Evolutionary conservation across 2,797 vertebrate species (phyloP), one percentile per base, ranked within the genome.

Genomic region (Tauraco hartlaubi): DNA sequence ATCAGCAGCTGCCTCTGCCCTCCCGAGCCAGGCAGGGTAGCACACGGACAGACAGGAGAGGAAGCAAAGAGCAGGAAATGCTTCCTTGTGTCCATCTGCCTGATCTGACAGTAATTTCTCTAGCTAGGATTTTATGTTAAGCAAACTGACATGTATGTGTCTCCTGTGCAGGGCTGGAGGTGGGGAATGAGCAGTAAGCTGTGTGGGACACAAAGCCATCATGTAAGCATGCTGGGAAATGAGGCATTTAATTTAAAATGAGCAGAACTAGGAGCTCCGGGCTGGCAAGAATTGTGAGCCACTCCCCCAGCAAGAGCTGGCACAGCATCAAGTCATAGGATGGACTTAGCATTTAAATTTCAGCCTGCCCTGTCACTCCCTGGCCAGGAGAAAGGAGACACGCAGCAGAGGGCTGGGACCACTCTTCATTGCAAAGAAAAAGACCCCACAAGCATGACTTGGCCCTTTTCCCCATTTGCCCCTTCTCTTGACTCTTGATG

Each of bases 171-270:
- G 61, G 71, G 49, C 33, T 79, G 85, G 79, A 85, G 56, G 64
- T 84, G 39, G 67, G 62, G 55, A 91, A 73, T 39, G 72, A 89
- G 69, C 41, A 91, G 58, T 88, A 71, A 91, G 37, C 52, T 77
- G n/a, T 48, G 68, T 41, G 51, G 74, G 49, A 78, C 46, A 90
- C n/a, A 79, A 82, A 94, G 83, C 26, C 74, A 52, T 80, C 78
- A 14, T 41, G 44, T 63, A 88, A 84, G 79, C 63, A 66, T 59
- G 44, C 11, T 79, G 74, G 83, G 44, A 95, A 93, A 61, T 0
- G 16, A 93, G 59, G 73, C 55, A 84, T 92, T 96, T 90, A 79
- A 89, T 96, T 95, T 86, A 55, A 85, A 93, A 84, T 17, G 43
- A 61, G 80, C 33, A 74, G 72, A 82, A 69, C n/a, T n/a, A 54